Conservation (phyloP, 2,797 vertebrate genomes). For the Chelonia mydas region DNA sequence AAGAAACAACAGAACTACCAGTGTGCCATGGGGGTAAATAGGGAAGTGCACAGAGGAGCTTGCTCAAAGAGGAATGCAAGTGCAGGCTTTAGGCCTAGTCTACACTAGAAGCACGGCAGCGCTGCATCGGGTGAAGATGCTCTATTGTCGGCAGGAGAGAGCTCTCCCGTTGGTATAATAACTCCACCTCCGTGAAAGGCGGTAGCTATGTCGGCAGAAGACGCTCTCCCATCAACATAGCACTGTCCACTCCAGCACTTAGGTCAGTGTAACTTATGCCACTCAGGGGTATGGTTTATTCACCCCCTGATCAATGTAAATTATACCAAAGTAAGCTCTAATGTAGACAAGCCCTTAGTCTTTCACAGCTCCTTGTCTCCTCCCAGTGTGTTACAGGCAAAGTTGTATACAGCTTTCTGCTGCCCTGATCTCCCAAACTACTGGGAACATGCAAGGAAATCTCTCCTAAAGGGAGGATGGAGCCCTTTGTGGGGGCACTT, state of each 20-base stretch:
- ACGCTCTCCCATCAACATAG: too few relatives aligned
- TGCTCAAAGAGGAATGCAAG: not conserved
- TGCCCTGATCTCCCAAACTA: not conserved
- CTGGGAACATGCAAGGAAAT: not conserved
- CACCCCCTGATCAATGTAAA: too few relatives aligned
- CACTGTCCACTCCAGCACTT: too few relatives aligned
- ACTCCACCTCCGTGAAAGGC: too few relatives aligned
- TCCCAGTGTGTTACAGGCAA: not conserved
- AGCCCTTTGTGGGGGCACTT: not conserved
- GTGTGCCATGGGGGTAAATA: not conserved
- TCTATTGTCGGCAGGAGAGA: too few relatives aligned
- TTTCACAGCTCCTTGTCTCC: not conserved
- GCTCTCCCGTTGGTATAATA: too few relatives aligned
- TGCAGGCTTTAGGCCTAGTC: not conserved
- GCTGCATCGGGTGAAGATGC: too few relatives aligned
- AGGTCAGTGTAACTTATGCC: too few relatives aligned
- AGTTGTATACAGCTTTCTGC: not conserved
- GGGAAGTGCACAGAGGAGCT: not conserved
- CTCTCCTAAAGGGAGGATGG: not conserved
- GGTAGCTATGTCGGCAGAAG: too few relatives aligned
- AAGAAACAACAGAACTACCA: not conserved
- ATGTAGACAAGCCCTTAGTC: not conserved
- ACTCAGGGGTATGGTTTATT: too few relatives aligned
- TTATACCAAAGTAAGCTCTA: too few relatives aligned
- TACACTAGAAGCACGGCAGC: too few relatives aligned